Percentiles rank a stretch among this genome's conserved stretches.
Conservation (phyloP, 2,888 invertebrate genomes). For the Ichneumoninae sp. region DNA sequence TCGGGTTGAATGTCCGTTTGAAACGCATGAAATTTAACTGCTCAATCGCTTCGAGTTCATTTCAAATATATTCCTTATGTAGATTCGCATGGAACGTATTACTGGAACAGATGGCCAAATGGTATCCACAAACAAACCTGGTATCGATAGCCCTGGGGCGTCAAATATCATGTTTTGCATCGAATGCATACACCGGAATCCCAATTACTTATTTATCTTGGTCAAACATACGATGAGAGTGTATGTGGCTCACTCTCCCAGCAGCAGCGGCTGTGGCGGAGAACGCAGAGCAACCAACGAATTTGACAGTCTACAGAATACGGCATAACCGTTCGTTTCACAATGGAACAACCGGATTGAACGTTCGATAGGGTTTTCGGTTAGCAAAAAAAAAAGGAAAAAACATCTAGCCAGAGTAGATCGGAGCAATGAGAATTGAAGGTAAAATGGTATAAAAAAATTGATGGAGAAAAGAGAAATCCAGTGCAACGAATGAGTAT, state of each 20-base stretch:
- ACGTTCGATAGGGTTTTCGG: conserved; percentile 52
- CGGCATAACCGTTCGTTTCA: conserved; percentile 56
- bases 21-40: neutral
- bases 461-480: conserved; percentile 56
- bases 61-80: neutral
- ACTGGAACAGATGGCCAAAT: neutral
- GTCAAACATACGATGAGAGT: conserved; percentile 14
- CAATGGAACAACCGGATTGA: conserved; percentile 42
- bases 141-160: neutral
- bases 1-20: neutral
- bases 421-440: conserved; percentile 38
- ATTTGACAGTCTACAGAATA: conserved; percentile 33
- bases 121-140: conserved; percentile 2
- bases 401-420: conserved; percentile 59
- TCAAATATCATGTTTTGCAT: conserved; percentile 29
- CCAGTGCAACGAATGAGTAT: conserved; percentile 51
- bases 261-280: neutral
- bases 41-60: conserved; percentile 4
- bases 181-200: conserved; percentile 16
- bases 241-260: neutral
- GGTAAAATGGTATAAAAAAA: conserved; percentile 33
- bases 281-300: conserved; percentile 15
- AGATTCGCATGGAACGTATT: neutral
- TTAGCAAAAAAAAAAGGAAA: conserved; percentile 37
- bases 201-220: conserved; percentile 53